Base-by-base conservation (phyloP, 2,888 invertebrate genomes). In the Arge pagana region DNA sequence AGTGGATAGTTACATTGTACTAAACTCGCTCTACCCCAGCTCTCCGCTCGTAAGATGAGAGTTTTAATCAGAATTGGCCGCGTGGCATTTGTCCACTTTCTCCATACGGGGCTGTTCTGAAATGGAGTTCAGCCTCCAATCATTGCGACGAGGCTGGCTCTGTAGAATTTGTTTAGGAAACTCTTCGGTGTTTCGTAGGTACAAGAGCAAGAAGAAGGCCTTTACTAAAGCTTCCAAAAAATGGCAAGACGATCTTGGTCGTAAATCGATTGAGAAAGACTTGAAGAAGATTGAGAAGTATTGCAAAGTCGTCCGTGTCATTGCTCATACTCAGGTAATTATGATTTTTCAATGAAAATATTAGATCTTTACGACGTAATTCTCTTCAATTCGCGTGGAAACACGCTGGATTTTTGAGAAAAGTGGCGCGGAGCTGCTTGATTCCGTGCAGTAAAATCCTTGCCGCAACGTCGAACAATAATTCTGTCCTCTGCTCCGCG, bases 181-280 rank as follows among this genome's bases (percentile, higher is more conserved):
- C 23, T 11, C 37, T 11, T 52, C 28, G 53, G 41, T 67, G 70
- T 57, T 70, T 56, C 45, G 59, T 78, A 99, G 99, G 99, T 97
- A 96, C 84, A 93, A 95, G 82, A 94, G 95, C 80, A 96, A 99
- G 89, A 99, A 97, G 93, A 98, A 97, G 94, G 99, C 99, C 60
- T 99, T 98, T 82, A 93, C 95, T 63, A 98, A 98, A 81, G 87
- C 94, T 58, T 90, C 93, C 76, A 97, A 97, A 83, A 99, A 98
- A 79, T 99, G 99, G 98, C 90, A 92, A 69, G 98, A 98, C 82
- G 93, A 94, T 70, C 85, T 92, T 65, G 99, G 99, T 54, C 92
- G 93, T 78, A 94, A 96, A 80, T 92, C 94, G 60, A 97, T 99
- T 78, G 96, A 97, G 69, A 89, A 90, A 65, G 96, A 99, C 75